phyloP scores from a whole-genome alignment of 1,140 invertebrate genomes.

The Potamilus streckersoni region DNA sequence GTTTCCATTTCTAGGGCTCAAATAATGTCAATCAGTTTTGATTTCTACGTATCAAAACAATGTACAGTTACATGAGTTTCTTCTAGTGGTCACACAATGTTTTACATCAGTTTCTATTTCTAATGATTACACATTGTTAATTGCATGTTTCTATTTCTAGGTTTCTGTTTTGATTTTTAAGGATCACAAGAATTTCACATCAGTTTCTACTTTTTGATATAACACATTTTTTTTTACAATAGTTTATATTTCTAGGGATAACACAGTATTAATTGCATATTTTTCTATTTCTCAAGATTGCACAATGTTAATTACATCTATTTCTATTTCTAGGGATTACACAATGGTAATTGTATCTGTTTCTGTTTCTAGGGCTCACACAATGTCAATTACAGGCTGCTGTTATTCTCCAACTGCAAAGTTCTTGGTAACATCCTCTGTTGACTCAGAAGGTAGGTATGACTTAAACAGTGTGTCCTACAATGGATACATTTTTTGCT shows the following conservation, averaged over 20 bases:
- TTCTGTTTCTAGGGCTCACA: conserved; percentile 58
- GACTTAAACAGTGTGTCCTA: neutral
- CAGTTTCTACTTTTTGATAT: conserved; percentile 14
- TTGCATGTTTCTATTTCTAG: too few species aligned
- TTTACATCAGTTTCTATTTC: too few species aligned
- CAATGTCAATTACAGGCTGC: conserved; percentile 65
- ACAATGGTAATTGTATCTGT: neutral
- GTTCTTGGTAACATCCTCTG: conserved; percentile 60
- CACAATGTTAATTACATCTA: too few species aligned
- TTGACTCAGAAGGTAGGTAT: conserved; percentile 60
- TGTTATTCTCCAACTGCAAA: conserved; percentile 55
- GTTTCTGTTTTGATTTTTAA: too few species aligned
- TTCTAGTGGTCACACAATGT: too few species aligned
- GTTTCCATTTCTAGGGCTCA: too few species aligned
- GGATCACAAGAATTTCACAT: conserved; percentile 24
- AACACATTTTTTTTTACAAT: too few species aligned
- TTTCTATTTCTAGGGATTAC: too few species aligned
- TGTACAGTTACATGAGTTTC: conserved; percentile 65
- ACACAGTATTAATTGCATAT: too few species aligned
- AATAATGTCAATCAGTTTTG: neutral
- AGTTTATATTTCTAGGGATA: too few species aligned
- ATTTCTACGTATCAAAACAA: conserved; percentile 58
- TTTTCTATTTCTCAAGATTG: too few species aligned
- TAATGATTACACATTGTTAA: too few species aligned
- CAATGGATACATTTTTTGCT: neutral